Percentiles rank a stretch among this genome's conserved stretches.
Conservation (phyloP, 2,797 vertebrate species). For the Gallinago solitaria region DNA sequence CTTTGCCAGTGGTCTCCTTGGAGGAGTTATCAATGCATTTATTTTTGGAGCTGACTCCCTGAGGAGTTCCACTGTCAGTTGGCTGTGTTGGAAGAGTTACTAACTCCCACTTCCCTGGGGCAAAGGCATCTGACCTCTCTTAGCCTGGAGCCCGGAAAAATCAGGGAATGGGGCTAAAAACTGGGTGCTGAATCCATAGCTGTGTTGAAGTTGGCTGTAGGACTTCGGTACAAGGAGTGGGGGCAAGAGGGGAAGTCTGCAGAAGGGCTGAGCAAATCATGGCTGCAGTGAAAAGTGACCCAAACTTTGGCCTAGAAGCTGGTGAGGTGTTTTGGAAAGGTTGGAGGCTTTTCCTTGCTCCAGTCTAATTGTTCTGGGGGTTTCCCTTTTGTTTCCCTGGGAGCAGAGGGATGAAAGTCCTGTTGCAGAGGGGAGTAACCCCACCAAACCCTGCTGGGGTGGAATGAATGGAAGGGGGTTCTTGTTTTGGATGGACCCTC, state of each 20-base stretch:
- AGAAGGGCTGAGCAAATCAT: neutral
- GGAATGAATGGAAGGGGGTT: neutral
- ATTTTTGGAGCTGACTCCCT: neutral
- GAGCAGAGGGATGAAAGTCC: conserved; percentile 8
- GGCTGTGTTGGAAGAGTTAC: neutral
- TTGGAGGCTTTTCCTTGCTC: neutral
- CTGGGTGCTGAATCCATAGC: neutral
- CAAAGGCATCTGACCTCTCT: neutral
- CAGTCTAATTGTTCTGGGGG: neutral
- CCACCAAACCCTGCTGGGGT: neutral
- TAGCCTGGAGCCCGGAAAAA: neutral
- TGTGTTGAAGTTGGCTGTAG: neutral
- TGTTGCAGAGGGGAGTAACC: neutral
- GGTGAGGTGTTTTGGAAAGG: neutral
- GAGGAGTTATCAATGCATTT: neutral
- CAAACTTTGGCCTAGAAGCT: neutral
- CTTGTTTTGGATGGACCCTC: neutral
- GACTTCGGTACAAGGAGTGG: accelerated
- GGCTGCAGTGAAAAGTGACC: neutral
- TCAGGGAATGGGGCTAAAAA: neutral
- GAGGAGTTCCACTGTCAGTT: conserved; percentile 6
- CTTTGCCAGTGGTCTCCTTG: neutral
- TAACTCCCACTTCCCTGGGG: neutral
- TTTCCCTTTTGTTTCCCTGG: neutral
- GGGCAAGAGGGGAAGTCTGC: neutral